Conservation (phyloP, 2,888 invertebrate species). For the Tanypteryx hageni region DNA sequence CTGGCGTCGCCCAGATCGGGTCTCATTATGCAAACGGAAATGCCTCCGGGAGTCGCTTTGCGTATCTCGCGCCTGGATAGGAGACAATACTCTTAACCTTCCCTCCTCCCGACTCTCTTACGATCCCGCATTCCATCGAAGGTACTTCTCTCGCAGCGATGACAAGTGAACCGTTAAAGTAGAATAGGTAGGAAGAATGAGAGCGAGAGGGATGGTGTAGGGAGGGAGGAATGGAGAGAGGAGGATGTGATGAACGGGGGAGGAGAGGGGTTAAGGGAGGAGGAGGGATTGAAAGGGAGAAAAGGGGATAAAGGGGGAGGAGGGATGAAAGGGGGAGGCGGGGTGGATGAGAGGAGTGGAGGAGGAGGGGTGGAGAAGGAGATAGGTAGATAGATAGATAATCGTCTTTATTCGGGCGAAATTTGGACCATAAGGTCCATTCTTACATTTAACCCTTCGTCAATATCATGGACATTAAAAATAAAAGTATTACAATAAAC, state of each 20-base stretch:
- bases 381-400: no score
- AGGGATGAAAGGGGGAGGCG: background rate
- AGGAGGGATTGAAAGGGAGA: background rate
- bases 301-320: background rate
- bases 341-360: no score
- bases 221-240: background rate
- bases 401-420: no score
- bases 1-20: slow-evolving; percentile 43
- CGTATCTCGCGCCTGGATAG: background rate
- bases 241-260: no score
- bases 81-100: background rate
- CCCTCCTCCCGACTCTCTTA: background rate
- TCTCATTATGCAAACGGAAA: slow-evolving; percentile 59
- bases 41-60: slow-evolving; percentile 4
- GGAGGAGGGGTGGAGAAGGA: no score
- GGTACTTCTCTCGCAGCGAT: slow-evolving; percentile 38
- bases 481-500: no score
- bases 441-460: no score
- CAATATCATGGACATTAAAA: no score
- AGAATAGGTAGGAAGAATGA: background rate
- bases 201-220: background rate
- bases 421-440: no score
- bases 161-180: slow-evolving; percentile 36
- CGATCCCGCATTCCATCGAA: slow-evolving; percentile 50
- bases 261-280: background rate